phyloP scores from a whole-genome alignment of 2,797 vertebrate species.

The Poecilia picta region DNA sequence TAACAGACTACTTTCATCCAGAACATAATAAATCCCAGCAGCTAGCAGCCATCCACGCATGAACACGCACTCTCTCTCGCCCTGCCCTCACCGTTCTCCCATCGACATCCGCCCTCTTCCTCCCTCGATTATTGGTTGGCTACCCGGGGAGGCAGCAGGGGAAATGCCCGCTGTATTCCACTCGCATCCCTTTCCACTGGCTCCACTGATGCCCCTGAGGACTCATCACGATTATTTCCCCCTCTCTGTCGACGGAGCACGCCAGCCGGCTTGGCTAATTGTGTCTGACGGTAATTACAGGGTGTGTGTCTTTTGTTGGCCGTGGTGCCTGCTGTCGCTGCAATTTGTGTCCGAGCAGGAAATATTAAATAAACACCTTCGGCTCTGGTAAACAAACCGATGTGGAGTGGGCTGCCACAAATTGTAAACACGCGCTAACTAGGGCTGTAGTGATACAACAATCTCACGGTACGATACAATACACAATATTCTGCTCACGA shows the following conservation, averaged over 20 bases:
- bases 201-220: slow-evolving; percentile 62
- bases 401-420: slow-evolving; percentile 19
- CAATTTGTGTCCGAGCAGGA: slow-evolving; percentile 69
- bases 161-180: slow-evolving; percentile 62
- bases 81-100: slow-evolving; percentile 48
- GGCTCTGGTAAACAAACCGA: slow-evolving; percentile 51
- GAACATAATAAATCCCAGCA: slow-evolving; percentile 43
- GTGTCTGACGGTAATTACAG: slow-evolving; percentile 70
- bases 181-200: slow-evolving; percentile 45
- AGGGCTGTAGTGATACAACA: no score
- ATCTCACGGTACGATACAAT: no score
- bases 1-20: slow-evolving; percentile 10
- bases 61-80: slow-evolving; percentile 44
- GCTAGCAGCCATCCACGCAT: slow-evolving; percentile 57
- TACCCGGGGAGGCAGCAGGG: slow-evolving; percentile 46
- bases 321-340: slow-evolving; percentile 59
- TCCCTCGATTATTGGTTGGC: slow-evolving; percentile 49
- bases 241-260: slow-evolving; percentile 47
- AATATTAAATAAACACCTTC: slow-evolving; percentile 64
- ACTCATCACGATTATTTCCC: slow-evolving; percentile 64
- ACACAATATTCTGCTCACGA: no score
- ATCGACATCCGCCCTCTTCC: slow-evolving; percentile 29
- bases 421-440: slow-evolving; percentile 17
- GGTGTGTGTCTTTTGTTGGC: slow-evolving; percentile 63
- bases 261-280: slow-evolving; percentile 63